Evolutionary conservation across 1,140 invertebrate species (phyloP), one percentile per base, ranked within the genome.

Genomic region (Apolygus lucorum): DNA sequence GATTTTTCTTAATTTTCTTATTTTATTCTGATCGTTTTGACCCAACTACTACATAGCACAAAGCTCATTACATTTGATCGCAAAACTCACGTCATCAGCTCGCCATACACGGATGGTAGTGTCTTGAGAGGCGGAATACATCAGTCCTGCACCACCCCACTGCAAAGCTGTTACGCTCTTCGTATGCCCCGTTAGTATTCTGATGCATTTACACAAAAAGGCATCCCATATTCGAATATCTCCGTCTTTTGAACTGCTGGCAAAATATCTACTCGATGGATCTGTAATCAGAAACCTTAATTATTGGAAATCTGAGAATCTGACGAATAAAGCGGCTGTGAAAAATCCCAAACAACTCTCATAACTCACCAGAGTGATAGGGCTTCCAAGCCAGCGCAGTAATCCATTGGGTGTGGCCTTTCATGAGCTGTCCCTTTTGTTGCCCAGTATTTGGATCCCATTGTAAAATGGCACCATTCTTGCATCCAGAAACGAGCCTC

Each of bases 101-200:
- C 92, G 85, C 96, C 96, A 99, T 8, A 99, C 95, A 88, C 96
- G 98, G n/a, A 99, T 89, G 0, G 93, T 96, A 75, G 95, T 86
- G 80, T 99, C 98, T 77, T 99, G 96, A 4, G 96, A 99, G 0
- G 89, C 88, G 27, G 94, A 93, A 79, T 99, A 99, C 63, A 99
- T 87, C 0, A 99, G 83, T 22, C 94, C 93, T 66, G 84, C 85
- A 2, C 96, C 97, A 63, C 96, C 95, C 97, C 97, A 99, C 76
- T 90, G 90, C 0, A 99, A 85, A 73, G 90, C 92, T 17, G 96
- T 98, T 0, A 99, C 94, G 74, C 90, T 88, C 80, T 90, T 90
- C 1, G 88, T 88, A 79, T 99, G 98, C 17, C 94, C 88, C 54
- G 86, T 87, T 13, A 92, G 79, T 59, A 87, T 79, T 34, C 80